Evolutionary conservation across 2,113 vertebrate species (phyloP).

Genomic region (Condylura cristata): DNA sequence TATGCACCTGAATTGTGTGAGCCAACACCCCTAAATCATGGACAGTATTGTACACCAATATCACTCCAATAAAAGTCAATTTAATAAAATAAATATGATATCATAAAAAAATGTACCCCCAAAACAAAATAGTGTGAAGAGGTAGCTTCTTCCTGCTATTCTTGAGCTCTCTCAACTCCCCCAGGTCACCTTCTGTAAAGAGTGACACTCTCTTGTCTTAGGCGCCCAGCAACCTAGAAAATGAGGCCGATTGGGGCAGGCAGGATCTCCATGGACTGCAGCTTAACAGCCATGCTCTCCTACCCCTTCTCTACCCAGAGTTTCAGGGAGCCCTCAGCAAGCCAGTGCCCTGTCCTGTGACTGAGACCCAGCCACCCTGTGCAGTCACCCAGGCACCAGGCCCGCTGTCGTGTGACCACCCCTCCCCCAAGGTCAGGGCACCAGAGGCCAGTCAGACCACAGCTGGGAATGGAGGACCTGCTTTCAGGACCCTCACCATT

Average conservation of each 20-base stretch:
- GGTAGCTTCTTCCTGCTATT: neutral
- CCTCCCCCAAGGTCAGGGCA: neutral
- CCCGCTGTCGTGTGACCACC: neutral
- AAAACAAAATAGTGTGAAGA: neutral
- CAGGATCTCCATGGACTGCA: rapidly evolving
- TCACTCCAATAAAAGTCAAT: neutral
- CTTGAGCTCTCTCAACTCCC: neutral
- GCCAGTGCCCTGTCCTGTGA: neutral
- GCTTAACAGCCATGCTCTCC: neutral
- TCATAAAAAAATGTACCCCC: neutral
- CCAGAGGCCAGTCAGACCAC: conserved; percentile 21
- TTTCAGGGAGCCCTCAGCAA: neutral
- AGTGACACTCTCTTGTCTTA: neutral
- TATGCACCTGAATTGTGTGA: too few species aligned
- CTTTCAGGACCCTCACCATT: neutral
- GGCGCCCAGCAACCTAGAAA: neutral
- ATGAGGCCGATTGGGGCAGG: neutral
- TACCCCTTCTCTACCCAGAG: neutral
- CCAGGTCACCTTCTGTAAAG: neutral
- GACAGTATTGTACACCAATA: too few species aligned
- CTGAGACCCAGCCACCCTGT: neutral
- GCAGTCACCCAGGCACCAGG: neutral
- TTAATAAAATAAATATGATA: neutral
- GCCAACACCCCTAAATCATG: too few species aligned
- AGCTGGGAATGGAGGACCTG: conserved; percentile 32